Conservation (phyloP, 1,140 invertebrate genomes). For the Trichonephila inaurata region DNA sequence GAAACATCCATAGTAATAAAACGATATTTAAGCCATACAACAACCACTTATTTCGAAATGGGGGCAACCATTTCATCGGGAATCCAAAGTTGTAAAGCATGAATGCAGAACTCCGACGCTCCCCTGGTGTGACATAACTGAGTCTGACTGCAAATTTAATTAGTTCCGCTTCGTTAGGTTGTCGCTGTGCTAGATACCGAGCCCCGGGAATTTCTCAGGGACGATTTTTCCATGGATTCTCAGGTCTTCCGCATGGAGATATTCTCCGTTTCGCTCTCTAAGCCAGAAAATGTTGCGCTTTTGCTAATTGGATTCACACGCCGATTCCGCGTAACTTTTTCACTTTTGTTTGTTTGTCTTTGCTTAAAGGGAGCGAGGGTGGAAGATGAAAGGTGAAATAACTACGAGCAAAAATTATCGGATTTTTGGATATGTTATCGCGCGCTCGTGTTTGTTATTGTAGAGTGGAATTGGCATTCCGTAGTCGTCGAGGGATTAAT, state of each 20-base stretch:
- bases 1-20: slow-evolving; percentile 52
- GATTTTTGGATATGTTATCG: not conserved
- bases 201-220: slow-evolving; percentile 59
- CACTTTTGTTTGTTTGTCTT: slow-evolving; percentile 17
- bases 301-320: slow-evolving; percentile 55
- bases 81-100: not conserved
- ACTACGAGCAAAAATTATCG: slow-evolving; percentile 44
- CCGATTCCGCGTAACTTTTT: slow-evolving; percentile 21
- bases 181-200: slow-evolving; percentile 55
- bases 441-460: not conserved
- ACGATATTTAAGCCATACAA: slow-evolving; percentile 50
- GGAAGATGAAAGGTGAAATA: not conserved
- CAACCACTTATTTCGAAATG: slow-evolving; percentile 25
- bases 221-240: slow-evolving; percentile 67
- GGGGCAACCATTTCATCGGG: not conserved
- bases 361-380: too few species aligned
- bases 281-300: slow-evolving; percentile 39
- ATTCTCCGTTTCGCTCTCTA: not conserved
- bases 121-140: not conserved
- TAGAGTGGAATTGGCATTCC: too few species aligned
- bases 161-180: slow-evolving; percentile 72
- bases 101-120: not conserved
- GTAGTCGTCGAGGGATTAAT: too few species aligned
- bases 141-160: slow-evolving; percentile 69
- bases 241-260: not conserved